Base-by-base conservation (phyloP, 2,888 invertebrate species). In the Falcaria lacertinaria region DNA sequence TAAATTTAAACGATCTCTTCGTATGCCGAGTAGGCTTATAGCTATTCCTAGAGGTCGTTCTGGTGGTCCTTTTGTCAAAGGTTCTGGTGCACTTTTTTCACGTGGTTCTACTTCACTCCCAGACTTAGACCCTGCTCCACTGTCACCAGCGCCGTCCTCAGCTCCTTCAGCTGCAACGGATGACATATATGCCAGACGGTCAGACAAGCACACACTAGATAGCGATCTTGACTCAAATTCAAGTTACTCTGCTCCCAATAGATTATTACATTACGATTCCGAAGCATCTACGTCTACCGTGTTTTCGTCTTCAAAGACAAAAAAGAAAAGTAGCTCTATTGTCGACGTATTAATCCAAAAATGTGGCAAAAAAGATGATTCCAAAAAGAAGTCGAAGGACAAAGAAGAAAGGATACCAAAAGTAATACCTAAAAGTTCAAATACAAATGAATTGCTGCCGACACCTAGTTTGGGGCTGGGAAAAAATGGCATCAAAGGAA, bases 1-100 rank as follows among this genome's bases (percentile, higher is more conserved):
- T 64, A 93, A 92, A 59, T 96, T 94, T 67, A 96, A 96, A 73
- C 91, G 94, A 57, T 94, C 96, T 0, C 80, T 96, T 14, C 91
- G 96, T 58, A 95, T 96, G 91, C 96, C 96, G 1, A 91, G 94
- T 28, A 92, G 94, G 57, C 87, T 96, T 40, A 96, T 96, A 55
- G 94, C 94, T 33, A 94, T 96, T 43, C 93, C 94, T 25, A 91
- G 94, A 54, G 93, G 87, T 6, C 69, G 83, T 16, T 82, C 94
- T 1, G 93, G 93, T 17, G 91, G 93, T 36, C 84, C 86, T 8
- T 85, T 82, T 55, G 69, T 69, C 37, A 76, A 74, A 54, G 75
- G 77, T 1, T 60, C 78, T 17, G 74, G 73, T 32, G 69, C 71
- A 19, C 72, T 84, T 43, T 91, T 92, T 64, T 91, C 92, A 43